Percentiles rank a stretch among this genome's conserved stretches.
Conservation (phyloP, 2,113 vertebrate species). For the Apistogramma diplotaenia region DNA sequence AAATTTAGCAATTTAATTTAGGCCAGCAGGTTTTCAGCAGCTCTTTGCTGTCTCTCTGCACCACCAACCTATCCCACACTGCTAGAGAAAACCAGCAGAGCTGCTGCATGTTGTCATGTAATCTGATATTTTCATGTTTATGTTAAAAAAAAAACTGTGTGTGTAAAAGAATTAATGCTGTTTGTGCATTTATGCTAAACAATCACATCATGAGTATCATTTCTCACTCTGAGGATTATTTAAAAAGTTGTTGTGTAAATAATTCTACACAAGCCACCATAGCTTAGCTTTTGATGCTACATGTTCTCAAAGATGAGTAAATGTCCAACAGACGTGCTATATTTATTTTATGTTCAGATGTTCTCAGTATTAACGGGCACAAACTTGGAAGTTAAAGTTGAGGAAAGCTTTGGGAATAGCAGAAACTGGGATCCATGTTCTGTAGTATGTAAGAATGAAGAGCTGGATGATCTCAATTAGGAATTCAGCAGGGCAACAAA, state of each 20-base stretch:
- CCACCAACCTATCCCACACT: not conserved
- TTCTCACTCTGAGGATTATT: not conserved
- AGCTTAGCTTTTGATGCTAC: not conserved
- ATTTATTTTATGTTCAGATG: not conserved
- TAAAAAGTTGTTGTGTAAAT: not conserved
- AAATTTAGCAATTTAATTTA: constrained; percentile 35
- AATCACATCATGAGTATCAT: not conserved
- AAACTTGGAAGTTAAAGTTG: not conserved
- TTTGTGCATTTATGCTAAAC: no score
- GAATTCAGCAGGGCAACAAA: not conserved
- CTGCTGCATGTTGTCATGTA: not conserved
- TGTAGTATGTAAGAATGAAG: not conserved
- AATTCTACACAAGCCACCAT: not conserved
- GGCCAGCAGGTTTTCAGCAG: constrained; percentile 38
- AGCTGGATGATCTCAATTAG: not conserved
- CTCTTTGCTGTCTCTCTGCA: constrained; percentile 12
- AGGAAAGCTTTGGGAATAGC: not conserved
- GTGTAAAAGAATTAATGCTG: not conserved
- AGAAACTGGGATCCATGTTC: not conserved
- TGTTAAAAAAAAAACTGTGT: not conserved
- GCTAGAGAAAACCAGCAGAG: not conserved
- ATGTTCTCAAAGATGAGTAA: not conserved
- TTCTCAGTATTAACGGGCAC: not conserved
- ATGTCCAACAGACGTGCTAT: not conserved
- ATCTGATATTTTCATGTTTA: not conserved